Conservation (phyloP, 2,888 invertebrate species). For the Caenorhabditis sp. region DNA sequence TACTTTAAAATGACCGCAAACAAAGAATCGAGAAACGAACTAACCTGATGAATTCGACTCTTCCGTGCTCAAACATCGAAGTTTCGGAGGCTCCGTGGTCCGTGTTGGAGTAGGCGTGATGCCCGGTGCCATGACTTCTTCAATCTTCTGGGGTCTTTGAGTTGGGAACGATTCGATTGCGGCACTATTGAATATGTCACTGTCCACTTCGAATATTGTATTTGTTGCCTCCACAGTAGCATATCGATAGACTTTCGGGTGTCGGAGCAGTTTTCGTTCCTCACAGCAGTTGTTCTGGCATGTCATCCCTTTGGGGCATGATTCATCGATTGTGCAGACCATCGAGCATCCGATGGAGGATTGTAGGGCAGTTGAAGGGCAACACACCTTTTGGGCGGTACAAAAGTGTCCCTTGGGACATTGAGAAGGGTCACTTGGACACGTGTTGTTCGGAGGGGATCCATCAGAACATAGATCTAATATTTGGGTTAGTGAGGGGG, state of each 20-base stretch:
- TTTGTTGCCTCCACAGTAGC: conserved; percentile 59
- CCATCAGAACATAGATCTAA: conserved; percentile 72
- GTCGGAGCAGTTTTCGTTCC: conserved; percentile 57
- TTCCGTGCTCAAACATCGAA: conserved; percentile 57
- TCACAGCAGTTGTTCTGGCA: conserved; percentile 72
- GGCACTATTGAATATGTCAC: conserved; percentile 56
- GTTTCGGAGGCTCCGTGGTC: conserved; percentile 51
- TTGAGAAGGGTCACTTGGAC: conserved; percentile 12
- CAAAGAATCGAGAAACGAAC: conserved; percentile 32
- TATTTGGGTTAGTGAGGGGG: conserved; percentile 24
- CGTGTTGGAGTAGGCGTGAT: conserved; percentile 47
- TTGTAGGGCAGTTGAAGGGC: conserved; percentile 59
- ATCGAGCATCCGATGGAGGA: conserved; percentile 55
- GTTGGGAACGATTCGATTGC: conserved; percentile 53
- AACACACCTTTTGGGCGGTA: conserved; percentile 72
- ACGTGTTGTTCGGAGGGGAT: conserved; percentile 68
- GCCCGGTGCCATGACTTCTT: conserved; percentile 52
- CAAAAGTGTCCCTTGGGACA: conserved; percentile 65
- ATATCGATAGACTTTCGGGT: conserved; percentile 55
- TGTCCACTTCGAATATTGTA: conserved; percentile 59
- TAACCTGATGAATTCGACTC: conserved; percentile 46
- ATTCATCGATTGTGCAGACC: conserved; percentile 67
- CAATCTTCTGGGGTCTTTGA: conserved; percentile 26
- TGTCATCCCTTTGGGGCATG: conserved; percentile 67
- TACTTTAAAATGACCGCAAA: conserved; percentile 64